A percentile compares a stretch with the other conserved stretches of the same genome.
Evolutionary conservation across 1,140 invertebrate species (phyloP).

Genomic region (Chrysopa pallens): DNA sequence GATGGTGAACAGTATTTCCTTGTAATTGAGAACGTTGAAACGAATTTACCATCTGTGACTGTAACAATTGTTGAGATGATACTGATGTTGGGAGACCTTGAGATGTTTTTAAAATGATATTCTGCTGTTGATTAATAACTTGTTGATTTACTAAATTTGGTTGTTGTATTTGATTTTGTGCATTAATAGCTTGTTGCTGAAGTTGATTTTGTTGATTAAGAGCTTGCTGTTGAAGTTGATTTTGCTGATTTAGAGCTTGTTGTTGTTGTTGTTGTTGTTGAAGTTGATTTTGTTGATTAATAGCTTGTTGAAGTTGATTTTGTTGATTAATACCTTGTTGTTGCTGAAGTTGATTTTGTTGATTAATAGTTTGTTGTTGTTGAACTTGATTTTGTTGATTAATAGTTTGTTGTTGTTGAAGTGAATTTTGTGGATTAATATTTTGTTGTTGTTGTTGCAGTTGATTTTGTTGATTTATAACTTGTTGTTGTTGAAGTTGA

Average conservation of each 20-base stretch:
- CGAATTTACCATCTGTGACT: too few species aligned
- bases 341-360: conserved; percentile 1
- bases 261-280: background rate
- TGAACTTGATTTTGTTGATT: conserved; percentile 5
- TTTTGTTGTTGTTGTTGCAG: background rate
- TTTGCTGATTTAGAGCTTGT: background rate
- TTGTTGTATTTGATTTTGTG: conserved; percentile 12
- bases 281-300: background rate
- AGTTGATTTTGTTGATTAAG: conserved; percentile 12
- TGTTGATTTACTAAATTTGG: conserved; percentile 4
- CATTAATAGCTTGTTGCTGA: conserved; percentile 16
- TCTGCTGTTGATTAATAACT: background rate
- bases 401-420: conserved; percentile 5
- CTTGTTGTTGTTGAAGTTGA: too few species aligned
- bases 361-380: background rate
- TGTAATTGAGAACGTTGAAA: too few species aligned
- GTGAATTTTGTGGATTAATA: background rate
- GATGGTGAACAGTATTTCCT: conserved; percentile 3
- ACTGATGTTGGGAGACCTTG: too few species aligned
- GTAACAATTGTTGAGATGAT: too few species aligned
- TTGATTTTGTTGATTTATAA: conserved; percentile 5
- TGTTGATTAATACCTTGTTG: conserved; percentile 6
- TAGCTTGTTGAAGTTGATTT: conserved; percentile 1
- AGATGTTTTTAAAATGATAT: too few species aligned
- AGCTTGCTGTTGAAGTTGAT: background rate